Percentiles rank a stretch among this genome's conserved stretches.
These are phyloP conservation scores for Melikaiella ostensackeni DNA, from an alignment of 2,888 invertebrate genomes.

Conservation along the genomic window DNA sequence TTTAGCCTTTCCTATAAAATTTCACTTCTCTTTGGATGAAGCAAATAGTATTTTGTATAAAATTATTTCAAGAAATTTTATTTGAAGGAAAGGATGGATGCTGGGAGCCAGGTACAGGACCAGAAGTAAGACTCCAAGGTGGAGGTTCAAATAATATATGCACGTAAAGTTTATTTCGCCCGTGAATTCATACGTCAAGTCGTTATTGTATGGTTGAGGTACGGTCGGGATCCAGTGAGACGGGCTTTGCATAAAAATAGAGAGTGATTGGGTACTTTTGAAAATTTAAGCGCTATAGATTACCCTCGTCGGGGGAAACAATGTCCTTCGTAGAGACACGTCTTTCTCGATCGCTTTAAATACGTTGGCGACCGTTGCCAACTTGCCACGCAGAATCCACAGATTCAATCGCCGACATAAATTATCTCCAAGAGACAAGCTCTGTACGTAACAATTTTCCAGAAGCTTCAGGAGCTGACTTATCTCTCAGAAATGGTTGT, in stretches of 20 bases:
- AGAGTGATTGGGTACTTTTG: constrained; percentile 75
- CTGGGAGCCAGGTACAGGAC: constrained; percentile 46
- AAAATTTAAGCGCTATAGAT: constrained; percentile 76
- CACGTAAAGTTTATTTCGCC: constrained; percentile 72
- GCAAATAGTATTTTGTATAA: neutral
- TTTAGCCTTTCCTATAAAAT: too few species aligned
- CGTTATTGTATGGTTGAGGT: constrained; percentile 68
- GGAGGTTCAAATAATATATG: constrained; percentile 69
- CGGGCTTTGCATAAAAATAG: constrained; percentile 75
- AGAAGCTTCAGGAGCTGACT: neutral
- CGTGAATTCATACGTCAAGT: constrained; percentile 72
- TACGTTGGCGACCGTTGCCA: constrained; percentile 52
- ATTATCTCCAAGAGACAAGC: neutral
- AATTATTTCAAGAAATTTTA: neutral
- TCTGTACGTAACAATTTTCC: neutral
- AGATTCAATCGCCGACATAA: constrained; percentile 47
- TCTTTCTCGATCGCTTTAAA: constrained; percentile 46
- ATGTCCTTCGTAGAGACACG: constrained; percentile 55
- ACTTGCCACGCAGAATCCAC: constrained; percentile 45
- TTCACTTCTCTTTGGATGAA: too few species aligned
- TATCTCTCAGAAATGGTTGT: neutral
- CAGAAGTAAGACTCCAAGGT: constrained; percentile 56
- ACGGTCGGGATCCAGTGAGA: constrained; percentile 58
- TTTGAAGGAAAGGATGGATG: neutral
- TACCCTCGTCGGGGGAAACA: constrained; percentile 66